Evolutionary conservation across 2,888 invertebrate genomes (phyloP), one percentile per base, ranked within the genome.

Genomic region (Periphyllus acericola): DNA sequence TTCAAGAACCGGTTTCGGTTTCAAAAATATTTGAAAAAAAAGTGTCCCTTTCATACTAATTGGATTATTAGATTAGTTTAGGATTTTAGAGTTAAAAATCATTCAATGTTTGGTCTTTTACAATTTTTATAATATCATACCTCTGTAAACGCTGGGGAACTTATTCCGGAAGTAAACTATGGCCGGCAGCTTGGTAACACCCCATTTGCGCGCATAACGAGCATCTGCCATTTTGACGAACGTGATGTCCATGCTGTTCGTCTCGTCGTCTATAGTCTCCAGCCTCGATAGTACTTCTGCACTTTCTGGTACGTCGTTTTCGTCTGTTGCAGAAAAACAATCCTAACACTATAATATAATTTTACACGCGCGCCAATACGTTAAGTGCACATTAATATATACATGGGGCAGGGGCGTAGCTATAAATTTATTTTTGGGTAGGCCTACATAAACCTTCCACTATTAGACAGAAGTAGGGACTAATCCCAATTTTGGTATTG

Each of bases 201-300:
- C 98, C 96, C 98, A 98, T 92, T 97, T 98, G 85, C 96, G 94
- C 25, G 98, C 98, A 91, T 97, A 98, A 72, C 97, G 94, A 0
- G 96, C 94, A 91, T 98, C 98, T 88, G 96, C 95, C 95, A 98
- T 97, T 92, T 98, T 97, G 0, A 98, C 97, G 91, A 98, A 97
- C 3, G 97, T 97, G 90, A 98, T 97, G 91, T 98, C 97, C 91
- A 98, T 93, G 92, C 97, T 97, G 91, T 98, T 97, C 0, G 97
- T 97, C 92, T 98, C 98, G 90, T 97, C 96, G 91, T 99, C 98
- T 90, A 98, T 98, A 90, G 96, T 96, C 91, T 98, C 98, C 89
- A 98, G 92, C 91, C 96, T 96, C 89, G 96, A 95, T 90, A 96
- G 92, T 0, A 97, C 96, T n/a, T 94, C 93, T 81, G 94, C 94